Evolutionary conservation across 2,888 invertebrate species (phyloP), one percentile per base, ranked within the genome.

Genomic region (Anagyrus pseudococci): DNA sequence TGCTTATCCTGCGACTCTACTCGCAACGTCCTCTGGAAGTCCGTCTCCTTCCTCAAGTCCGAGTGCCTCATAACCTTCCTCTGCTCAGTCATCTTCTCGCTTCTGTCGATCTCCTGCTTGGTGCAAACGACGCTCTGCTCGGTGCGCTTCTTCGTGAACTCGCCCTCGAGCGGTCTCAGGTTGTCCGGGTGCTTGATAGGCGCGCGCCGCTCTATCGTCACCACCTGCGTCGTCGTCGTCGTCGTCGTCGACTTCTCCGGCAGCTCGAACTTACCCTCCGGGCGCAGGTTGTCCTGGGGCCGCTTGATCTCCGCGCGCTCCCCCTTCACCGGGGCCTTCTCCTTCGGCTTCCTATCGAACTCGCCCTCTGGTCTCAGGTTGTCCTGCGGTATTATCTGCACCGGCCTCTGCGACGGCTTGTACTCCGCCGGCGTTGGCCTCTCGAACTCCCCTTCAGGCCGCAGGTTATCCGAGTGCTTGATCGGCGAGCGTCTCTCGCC

Each of bases 121-220:
- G 85, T 82, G 4, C 84, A 84, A 54, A 86, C 82, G 22, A 85
- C 84, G 70, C 85, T 83, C 70, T 87, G 86, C 15, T 84, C 85
- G 67, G 84, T 84, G 64, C 37, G 22, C 4, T 50, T 55, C 54
- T 57, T 63, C 1, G 49, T 50, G 4, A 79, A 83, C 50, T 83
- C 79, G n/a, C 84, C 84, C 75, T 89, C 89, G 29, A 10, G 6
- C 8, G 84, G 84, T 73, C 84, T 86, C 25, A 87, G 69, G 72
- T 83, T 86, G 73, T 84, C 90, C 0, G 81, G 84, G 67, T 77
- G 83, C 26, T 76, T 81, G 0, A 75, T 64, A 0, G 71, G 62
- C 0, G 74, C n/a, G n/a, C n/a, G n/a, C n/a, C 0, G 71, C 64
- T 0, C 67, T 58, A 1, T 75, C 56, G 13, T 60, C 48, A 23